These are phyloP conservation scores for Peromyscus melanophrys DNA, from an alignment of 2,797 vertebrate species.

Conservation along the genomic window DNA sequence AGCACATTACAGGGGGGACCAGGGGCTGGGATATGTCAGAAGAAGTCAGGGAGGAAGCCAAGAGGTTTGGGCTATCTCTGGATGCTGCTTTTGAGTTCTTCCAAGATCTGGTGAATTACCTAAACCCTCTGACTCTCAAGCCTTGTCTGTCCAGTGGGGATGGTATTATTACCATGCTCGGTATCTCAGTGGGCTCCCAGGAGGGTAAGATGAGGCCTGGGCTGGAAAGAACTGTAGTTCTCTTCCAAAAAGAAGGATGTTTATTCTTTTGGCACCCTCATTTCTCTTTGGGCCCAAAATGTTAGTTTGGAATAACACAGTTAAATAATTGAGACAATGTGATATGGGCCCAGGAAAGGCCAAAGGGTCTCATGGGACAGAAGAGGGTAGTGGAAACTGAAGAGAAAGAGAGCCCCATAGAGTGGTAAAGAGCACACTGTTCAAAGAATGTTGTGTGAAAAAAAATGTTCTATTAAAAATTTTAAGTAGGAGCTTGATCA, in stretches of 20 bases:
- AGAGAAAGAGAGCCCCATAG: not conserved
- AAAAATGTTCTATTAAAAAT: not conserved
- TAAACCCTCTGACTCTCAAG: not conserved
- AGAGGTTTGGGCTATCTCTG: not conserved
- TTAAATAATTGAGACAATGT: not conserved
- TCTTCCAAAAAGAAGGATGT: not conserved
- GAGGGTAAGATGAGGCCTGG: not conserved
- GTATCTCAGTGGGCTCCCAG: not conserved
- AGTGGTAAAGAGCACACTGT: not conserved
- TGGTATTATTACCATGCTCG: not conserved
- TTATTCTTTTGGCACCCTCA: not conserved
- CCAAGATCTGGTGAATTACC: not conserved
- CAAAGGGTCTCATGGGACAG: not conserved
- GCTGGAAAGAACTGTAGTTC: not conserved
- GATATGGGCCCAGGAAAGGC: not conserved
- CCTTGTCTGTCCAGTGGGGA: not conserved
- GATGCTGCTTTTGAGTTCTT: not conserved
- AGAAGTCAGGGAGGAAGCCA: not conserved
- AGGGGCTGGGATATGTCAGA: rapidly evolving
- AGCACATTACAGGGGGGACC: rapidly evolving
- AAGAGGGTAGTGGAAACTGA: not conserved
- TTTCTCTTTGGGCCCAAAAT: conserved; percentile 2
- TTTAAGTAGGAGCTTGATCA: not conserved
- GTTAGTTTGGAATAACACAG: not conserved
- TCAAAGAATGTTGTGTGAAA: not conserved